Conservation (phyloP, 2,113 vertebrate species). For the Antechinus flavipes region DNA sequence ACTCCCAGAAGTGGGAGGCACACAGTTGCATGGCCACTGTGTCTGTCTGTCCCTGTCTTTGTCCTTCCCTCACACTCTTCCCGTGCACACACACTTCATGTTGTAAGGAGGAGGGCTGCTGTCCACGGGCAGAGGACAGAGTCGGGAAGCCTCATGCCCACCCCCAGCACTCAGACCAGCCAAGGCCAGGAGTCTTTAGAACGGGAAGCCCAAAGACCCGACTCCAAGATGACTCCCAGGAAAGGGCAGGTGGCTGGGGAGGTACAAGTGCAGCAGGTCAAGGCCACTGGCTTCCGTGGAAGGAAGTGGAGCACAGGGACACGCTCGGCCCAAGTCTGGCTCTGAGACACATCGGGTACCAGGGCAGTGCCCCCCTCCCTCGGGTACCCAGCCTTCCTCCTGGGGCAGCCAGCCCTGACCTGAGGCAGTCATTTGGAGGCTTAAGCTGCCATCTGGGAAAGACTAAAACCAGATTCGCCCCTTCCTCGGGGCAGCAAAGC, state of each 20-base stretch:
- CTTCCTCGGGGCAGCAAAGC: conserved; percentile 27
- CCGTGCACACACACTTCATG: not conserved
- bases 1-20: too few relatives aligned
- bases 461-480: conserved; percentile 59
- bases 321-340: conserved; percentile 69
- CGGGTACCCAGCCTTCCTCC: not conserved
- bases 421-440: not conserved
- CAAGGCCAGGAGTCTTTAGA: conserved; percentile 61
- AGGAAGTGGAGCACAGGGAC: conserved; percentile 9
- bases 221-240: conserved; percentile 62
- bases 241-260: conserved; percentile 75
- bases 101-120: not conserved
- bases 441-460: not conserved
- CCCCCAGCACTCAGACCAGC: not conserved
- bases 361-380: not conserved
- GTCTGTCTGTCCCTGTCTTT: conserved; percentile 30
- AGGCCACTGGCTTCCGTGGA: not conserved
- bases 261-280: conserved; percentile 71
- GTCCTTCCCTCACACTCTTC: conserved; percentile 25
- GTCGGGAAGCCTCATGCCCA: not conserved
- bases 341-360: conserved; percentile 77
- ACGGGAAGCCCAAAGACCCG: conserved; percentile 63
- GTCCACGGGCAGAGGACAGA: conserved; percentile 6
- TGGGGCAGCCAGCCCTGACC: too few relatives aligned
- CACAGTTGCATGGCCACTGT: too few relatives aligned